phyloP scores from a whole-genome alignment of 2,113 vertebrate species.

The Cheilinus undulatus region DNA sequence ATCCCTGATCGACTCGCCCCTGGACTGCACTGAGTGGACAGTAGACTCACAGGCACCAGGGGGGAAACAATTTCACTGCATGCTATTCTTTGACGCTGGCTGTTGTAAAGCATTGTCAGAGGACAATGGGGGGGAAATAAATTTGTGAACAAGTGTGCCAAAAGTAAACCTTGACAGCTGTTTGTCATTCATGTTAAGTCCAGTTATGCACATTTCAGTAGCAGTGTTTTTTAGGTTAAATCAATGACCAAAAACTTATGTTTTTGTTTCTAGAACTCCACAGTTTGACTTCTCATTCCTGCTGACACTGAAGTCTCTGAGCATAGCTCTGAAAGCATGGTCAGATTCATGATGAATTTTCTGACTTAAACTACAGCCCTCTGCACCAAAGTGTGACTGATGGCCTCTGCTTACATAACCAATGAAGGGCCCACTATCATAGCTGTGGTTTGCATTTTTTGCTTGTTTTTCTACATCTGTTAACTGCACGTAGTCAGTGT shows the following conservation, averaged over 20 bases:
- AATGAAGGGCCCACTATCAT: neutral
- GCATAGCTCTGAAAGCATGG: neutral
- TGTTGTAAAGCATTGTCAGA: conserved; percentile 39
- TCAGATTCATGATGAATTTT: conserved; percentile 7
- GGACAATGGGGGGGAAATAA: conserved; percentile 35
- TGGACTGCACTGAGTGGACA: conserved; percentile 45
- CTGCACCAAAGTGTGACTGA: neutral
- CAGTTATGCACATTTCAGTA: no score
- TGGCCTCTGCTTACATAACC: conserved; percentile 13
- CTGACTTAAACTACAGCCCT: neutral
- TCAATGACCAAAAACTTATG: neutral
- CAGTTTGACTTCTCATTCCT: conserved; percentile 4
- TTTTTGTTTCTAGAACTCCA: neutral
- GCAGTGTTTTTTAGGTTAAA: no score
- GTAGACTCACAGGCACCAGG: conserved; percentile 77
- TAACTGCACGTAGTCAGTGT: neutral
- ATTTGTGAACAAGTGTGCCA: conserved; percentile 11
- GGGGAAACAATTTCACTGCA: conserved; percentile 54
- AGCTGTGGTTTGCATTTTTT: neutral
- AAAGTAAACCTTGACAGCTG: conserved; percentile 16
- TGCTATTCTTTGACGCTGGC: conserved; percentile 51
- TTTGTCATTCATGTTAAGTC: neutral
- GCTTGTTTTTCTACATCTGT: neutral
- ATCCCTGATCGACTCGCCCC: conserved; percentile 46
- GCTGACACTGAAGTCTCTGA: neutral